Evolutionary conservation across 30 jellyfish, hydroid and myxozoan genomes (phyloP).

Genomic region (Calvadosia cruxmelitensis): DNA sequence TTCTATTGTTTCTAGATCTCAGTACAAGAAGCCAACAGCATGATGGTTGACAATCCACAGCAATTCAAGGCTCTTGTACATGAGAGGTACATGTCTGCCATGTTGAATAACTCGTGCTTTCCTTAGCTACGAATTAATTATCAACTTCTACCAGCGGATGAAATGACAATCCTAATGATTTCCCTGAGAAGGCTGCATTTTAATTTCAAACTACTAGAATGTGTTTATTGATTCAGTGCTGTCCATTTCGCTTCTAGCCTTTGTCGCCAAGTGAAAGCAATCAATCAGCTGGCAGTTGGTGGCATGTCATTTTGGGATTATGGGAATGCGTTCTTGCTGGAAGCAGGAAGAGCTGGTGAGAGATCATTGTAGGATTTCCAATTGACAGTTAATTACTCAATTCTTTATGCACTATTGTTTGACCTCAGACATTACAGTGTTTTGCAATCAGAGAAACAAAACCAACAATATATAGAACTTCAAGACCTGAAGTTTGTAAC

Average conservation of each 20-base stretch:
- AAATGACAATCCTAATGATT: no score
- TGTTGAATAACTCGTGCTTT: no score
- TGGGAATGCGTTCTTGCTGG: constrained; percentile 86
- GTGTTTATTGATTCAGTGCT: neutral
- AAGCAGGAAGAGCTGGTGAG: constrained; percentile 93
- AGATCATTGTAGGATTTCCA: no score
- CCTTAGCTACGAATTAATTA: neutral
- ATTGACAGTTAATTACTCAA: no score
- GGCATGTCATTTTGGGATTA: constrained; percentile 99
- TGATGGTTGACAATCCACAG: constrained; percentile 82
- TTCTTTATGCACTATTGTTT: no score
- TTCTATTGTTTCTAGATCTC: constrained; percentile 32
- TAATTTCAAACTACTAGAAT: no score
- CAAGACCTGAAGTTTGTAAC: no score
- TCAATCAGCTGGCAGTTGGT: constrained; percentile 53
- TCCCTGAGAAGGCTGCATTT: neutral
- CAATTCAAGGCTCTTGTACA: constrained; percentile 63
- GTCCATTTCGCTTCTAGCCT: constrained; percentile 20
- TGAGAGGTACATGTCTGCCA: constrained; percentile 53
- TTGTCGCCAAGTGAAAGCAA: constrained; percentile 85
- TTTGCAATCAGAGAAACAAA: no score
- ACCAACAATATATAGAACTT: no score
- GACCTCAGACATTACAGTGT: no score
- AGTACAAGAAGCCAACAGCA: constrained; percentile 66
- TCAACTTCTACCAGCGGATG: neutral